Evolutionary conservation across 2,888 invertebrate species (phyloP).

Genomic region (Hirtodrosophila duncani): DNA sequence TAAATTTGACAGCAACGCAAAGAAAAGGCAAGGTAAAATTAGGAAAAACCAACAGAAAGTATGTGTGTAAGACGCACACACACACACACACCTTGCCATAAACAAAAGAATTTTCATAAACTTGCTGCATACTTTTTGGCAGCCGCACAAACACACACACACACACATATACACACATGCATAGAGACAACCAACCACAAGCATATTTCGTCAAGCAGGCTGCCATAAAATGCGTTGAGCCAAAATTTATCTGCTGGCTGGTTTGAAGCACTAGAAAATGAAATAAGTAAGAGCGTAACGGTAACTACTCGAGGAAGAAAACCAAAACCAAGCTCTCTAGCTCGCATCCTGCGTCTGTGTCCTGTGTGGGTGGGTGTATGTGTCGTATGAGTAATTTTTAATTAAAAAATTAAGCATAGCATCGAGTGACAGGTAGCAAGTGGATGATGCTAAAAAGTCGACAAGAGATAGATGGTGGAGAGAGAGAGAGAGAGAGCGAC

Average conservation of each 20-base stretch:
- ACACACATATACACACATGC: neutral
- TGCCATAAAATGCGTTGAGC: constrained; percentile 48
- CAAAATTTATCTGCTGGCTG: constrained; percentile 51
- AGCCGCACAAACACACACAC: constrained; percentile 11
- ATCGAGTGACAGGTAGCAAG: constrained; percentile 22
- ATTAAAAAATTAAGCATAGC: constrained; percentile 54
- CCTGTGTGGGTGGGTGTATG: no score
- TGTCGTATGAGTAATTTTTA: constrained; percentile 65
- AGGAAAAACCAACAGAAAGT: constrained; percentile 65
- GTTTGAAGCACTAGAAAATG: constrained; percentile 1
- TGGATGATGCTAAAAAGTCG: no score
- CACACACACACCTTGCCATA: constrained; percentile 36
- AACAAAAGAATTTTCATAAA: constrained; percentile 69
- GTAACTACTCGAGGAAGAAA: no score
- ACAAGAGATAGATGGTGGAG: no score
- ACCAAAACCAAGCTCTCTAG: constrained; percentile 1
- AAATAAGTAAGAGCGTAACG: constrained; percentile 4
- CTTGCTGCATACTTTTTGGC: constrained; percentile 58
- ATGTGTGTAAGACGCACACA: constrained; percentile 16
- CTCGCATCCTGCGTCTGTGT: no score
- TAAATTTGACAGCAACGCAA: constrained; percentile 55
- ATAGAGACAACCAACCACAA: constrained; percentile 42
- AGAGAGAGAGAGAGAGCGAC: neutral
- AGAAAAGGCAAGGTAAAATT: constrained; percentile 43
- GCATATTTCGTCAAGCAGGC: constrained; percentile 57